Evolutionary conservation across 2,888 invertebrate genomes (phyloP).

Genomic region (Lasioglossum pauxillum): DNA sequence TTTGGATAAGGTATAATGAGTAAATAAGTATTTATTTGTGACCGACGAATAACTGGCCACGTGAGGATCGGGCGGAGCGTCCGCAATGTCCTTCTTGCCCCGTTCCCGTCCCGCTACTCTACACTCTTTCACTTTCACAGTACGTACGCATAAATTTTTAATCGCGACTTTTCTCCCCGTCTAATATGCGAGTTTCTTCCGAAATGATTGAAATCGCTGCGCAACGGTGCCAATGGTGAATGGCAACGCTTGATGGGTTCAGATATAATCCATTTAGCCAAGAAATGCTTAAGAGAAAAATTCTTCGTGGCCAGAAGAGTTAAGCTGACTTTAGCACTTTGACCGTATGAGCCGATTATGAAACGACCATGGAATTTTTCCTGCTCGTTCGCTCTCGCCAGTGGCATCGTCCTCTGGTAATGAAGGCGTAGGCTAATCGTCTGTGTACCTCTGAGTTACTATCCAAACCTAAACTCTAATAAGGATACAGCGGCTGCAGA

Average conservation of each 20-base stretch:
- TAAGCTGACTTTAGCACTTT: constrained; percentile 2
- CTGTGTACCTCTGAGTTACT: constrained; percentile 1
- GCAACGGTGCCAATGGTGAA: background rate
- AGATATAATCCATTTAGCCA: background rate
- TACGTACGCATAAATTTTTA: background rate
- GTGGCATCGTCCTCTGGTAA: background rate
- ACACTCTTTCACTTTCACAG: no score
- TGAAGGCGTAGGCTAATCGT: background rate
- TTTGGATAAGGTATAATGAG: no score
- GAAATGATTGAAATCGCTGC: background rate
- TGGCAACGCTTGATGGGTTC: background rate
- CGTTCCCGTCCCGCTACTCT: no score
- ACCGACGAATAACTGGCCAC: no score
- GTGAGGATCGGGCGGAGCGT: no score
- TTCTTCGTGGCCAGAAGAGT: background rate
- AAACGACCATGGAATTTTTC: background rate
- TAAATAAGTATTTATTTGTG: no score
- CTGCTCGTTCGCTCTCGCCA: background rate
- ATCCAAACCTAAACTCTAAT: background rate
- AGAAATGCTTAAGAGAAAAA: background rate
- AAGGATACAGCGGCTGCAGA: background rate
- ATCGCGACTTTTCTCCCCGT: background rate
- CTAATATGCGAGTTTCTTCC: background rate
- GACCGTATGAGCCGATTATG: background rate
- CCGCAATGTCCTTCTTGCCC: no score